These are phyloP conservation scores for Ladona fulva DNA, from an alignment of 1,140 invertebrate species.

Conservation along the genomic window DNA sequence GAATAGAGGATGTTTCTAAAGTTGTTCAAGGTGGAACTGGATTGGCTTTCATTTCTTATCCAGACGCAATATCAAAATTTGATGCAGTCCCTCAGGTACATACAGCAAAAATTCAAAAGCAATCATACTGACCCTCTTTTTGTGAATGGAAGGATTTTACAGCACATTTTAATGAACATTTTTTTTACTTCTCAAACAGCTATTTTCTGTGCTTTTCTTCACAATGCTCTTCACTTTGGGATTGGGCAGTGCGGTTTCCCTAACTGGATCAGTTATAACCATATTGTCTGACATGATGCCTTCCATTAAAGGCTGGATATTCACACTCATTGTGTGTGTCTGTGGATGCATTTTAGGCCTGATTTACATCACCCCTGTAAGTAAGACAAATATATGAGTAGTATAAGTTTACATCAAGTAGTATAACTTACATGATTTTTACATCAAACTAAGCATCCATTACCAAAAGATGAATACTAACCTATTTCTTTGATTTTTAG, in stretches of 20 bases:
- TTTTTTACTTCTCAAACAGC: constrained; percentile 31
- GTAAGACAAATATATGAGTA: no score
- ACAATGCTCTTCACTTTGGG: constrained; percentile 76
- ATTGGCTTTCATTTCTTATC: constrained; percentile 42
- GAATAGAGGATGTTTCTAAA: constrained; percentile 25
- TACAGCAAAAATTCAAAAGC: no score
- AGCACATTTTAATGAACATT: no score
- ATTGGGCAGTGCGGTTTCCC: constrained; percentile 46
- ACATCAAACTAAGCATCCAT: no score
- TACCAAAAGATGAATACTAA: no score
- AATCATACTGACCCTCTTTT: no score
- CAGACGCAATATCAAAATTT: constrained; percentile 43
- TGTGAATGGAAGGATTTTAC: background rate
- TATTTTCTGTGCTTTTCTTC: constrained; percentile 84
- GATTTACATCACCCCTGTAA: constrained; percentile 67
- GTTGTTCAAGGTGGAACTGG: constrained; percentile 34
- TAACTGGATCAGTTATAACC: constrained; percentile 56
- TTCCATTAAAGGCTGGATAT: constrained; percentile 46
- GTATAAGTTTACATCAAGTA: background rate
- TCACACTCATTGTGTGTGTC: constrained; percentile 47
- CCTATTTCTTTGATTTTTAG: constrained; percentile 40
- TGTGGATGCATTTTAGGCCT: constrained; percentile 58
- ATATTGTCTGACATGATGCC: constrained; percentile 63
- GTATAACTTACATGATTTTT: no score
- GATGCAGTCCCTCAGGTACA: constrained; percentile 37